Evolutionary conservation across 2,113 vertebrate species (phyloP), one percentile per base, ranked within the genome.

Genomic region (Alethe castanea): DNA sequence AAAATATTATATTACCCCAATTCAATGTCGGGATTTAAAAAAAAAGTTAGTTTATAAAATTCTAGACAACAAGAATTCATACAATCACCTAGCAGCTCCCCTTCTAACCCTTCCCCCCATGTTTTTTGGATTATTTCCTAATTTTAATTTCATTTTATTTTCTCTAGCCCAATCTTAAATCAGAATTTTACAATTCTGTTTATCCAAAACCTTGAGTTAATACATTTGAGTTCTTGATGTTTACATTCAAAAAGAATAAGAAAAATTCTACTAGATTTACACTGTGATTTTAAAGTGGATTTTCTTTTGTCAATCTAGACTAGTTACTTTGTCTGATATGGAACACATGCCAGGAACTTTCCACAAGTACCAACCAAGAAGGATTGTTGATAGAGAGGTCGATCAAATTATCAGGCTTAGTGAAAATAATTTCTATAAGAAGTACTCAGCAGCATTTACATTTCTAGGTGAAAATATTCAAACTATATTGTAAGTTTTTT

Each of bases 81-180:
- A 25, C 3, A 31, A 28, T 5, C 5, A 61, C 17, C 59, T 60
- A 65, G 24, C 10, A 94, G 25, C 9, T 65, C n/a, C 50, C 20
- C 9, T 78, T 9, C 0, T 38, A 61, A 69, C 5, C 7, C 42
- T 26, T 19, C 17, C 26, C 11, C 20, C 5, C 5, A 10, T 14
- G 17, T 19, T 81, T 52, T 53, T 5, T 5, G 26, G 19, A 22
- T 48, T 88, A 62, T 40, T 57, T 66, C 62, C 10, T 10, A 17
- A 23, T 48, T 86, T 72, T 69, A 6, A 80, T 69, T 92, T 77
- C 6, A 56, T 5, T 38, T 57, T 42, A 20, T 72, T 76, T 83
- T 80, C 67, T 72, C 17, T 52, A 82, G 8, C 11, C 8, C 12
- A 19, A 11, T 29, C 44, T 60, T 48, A 65, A 47, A 69, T 26